Evolutionary conservation across 2,113 vertebrate species (phyloP).

Genomic region (Psilopogon haemacephalus): DNA sequence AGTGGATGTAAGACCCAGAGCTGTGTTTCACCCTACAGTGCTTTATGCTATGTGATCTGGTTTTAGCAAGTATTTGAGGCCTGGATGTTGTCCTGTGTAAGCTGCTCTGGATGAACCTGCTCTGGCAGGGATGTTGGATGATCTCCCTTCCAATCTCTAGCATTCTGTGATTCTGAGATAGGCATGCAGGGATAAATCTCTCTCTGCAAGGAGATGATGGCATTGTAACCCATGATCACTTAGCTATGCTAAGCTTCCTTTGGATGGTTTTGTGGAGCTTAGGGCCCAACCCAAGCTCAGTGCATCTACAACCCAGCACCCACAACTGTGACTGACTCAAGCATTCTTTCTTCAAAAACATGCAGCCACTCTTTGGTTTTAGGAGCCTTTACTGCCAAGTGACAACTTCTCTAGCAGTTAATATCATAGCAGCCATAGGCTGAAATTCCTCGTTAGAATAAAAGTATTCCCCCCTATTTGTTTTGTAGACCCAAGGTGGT

Average conservation of each 20-base stretch:
- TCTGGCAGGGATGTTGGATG: too few relatives aligned
- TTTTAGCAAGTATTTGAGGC: background rate
- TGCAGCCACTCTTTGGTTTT: background rate
- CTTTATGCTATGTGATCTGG: background rate
- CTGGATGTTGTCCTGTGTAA: too few relatives aligned
- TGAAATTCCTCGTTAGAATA: background rate
- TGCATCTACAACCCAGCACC: background rate
- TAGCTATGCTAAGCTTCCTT: background rate
- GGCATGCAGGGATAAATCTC: background rate
- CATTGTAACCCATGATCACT: accelerated
- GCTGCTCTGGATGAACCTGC: too few relatives aligned
- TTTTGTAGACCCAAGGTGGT: background rate
- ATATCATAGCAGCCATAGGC: background rate
- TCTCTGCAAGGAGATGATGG: background rate
- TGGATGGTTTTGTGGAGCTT: background rate
- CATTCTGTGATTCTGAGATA: background rate
- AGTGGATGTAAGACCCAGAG: background rate
- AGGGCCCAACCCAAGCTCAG: background rate
- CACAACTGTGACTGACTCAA: background rate
- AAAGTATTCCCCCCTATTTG: too few relatives aligned
- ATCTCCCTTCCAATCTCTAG: too few relatives aligned
- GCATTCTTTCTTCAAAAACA: too few relatives aligned
- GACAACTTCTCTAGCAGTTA: background rate
- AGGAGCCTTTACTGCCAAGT: background rate
- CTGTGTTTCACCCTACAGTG: accelerated